Evolutionary conservation across 2,797 vertebrate genomes (phyloP), one percentile per base, ranked within the genome.

Genomic region (Megalops cyprinoides): DNA sequence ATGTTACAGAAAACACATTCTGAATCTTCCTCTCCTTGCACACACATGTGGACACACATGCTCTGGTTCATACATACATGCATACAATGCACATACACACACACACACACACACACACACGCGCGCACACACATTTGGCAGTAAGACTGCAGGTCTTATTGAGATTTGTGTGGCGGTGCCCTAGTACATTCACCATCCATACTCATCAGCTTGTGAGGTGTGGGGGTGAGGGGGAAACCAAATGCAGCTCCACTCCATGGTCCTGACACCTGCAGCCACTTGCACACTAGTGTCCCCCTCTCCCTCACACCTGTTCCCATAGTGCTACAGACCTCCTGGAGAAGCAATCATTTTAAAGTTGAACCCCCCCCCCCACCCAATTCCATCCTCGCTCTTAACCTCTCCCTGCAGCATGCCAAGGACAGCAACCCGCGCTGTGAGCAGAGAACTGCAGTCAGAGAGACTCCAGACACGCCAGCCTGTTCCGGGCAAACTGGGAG

Each of bases 191-290:
- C 81, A 74, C 82, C 82, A 90, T 93, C 86, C 89, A 90, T 88
- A 92, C 92, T 88, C 89, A 92, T 90, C 87, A 89, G 87, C 87
- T 89, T 85, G 88, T 82, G 83, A 82, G 44, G n/a, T n/a, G 88
- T 14, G 65, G 80, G n/a, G 44, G 37, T 51, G 58, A 75, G 23
- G 80, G 34, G 69, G 73, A 88, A 81, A 87, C 82, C 84, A 39
- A 84, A 88, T 49, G 85, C 85, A 88, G 82, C 78, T 51, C 46
- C 81, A 65, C 79, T 23, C 20, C 62, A n/a, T 23, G 46, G 34
- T n/a, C 31, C 15, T 65, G 73, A 28, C 49, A 34, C 69, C 56
- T 25, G 34, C 48, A 20, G 62, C 34, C 31, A 55, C 49, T 20
- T 44, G 34, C 67, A 56, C 83, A 34, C 14, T 20, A 39, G 65